These are phyloP conservation scores for Euplagia quadripunctaria DNA, from an alignment of 2,888 invertebrate species.

Conservation along the genomic window DNA sequence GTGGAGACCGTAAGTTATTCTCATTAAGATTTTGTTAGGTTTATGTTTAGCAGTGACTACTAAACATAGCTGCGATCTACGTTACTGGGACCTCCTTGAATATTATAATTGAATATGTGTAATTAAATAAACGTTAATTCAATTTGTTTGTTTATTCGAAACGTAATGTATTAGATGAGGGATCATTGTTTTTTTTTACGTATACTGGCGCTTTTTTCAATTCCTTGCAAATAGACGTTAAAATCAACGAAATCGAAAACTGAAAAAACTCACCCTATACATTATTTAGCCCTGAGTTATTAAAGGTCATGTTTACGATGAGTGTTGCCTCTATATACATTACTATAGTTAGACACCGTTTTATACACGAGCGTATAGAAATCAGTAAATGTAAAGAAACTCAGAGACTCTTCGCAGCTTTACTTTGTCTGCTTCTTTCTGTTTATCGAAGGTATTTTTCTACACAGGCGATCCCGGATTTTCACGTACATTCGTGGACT, in stretches of 20 bases:
- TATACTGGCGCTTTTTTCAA: background rate
- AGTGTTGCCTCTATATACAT: background rate
- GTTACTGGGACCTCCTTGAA: background rate
- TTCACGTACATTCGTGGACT: too few species aligned
- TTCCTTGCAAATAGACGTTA: background rate
- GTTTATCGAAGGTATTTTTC: too few species aligned
- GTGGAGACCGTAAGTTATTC: background rate
- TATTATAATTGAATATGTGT: background rate
- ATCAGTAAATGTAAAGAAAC: background rate
- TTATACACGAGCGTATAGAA: background rate
- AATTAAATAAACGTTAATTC: background rate
- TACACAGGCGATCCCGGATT: too few species aligned
- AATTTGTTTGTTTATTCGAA: background rate
- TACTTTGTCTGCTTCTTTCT: too few species aligned
- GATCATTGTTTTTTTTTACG: background rate
- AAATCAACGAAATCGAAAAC: background rate
- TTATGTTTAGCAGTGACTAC: background rate
- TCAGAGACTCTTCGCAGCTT: too few species aligned
- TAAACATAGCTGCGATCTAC: background rate
- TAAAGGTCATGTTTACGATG: background rate
- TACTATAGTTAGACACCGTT: background rate
- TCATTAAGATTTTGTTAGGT: background rate
- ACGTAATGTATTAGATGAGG: background rate
- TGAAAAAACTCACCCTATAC: background rate
- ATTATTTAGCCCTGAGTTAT: background rate